Conservation (phyloP, 2,888 invertebrate species). For the Dysmachus trigonus region DNA sequence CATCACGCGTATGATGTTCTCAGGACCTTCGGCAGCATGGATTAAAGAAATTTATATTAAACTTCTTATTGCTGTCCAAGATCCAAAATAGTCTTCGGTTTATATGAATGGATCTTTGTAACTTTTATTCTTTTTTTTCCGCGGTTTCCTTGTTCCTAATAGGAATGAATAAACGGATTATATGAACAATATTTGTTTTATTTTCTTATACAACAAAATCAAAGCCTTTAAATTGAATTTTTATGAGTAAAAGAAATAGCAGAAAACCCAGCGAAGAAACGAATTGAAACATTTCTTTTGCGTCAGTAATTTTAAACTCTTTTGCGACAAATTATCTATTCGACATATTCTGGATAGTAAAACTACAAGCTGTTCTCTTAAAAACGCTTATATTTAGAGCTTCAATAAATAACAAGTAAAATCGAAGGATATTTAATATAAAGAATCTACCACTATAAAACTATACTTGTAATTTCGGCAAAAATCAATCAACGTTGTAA, state of each 20-base stretch:
- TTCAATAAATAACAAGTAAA: background rate
- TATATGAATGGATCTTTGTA: background rate
- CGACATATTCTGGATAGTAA: background rate
- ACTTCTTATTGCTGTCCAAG: constrained; percentile 56
- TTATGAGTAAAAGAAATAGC: background rate
- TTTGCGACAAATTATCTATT: no score
- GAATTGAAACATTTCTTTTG: background rate
- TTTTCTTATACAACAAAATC: background rate
- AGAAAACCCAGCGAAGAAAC: background rate
- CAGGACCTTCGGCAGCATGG: background rate
- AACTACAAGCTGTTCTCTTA: background rate
- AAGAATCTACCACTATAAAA: background rate
- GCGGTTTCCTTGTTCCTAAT: background rate
- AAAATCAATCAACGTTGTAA: background rate
- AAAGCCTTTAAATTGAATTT: no score
- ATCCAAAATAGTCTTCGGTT: background rate
- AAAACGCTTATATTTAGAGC: background rate
- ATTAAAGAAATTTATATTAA: constrained; percentile 63
- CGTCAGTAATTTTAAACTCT: no score
- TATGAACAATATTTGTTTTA: background rate
- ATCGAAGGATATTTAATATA: background rate
- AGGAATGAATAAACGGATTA: background rate
- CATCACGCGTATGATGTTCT: constrained; percentile 3
- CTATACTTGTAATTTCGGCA: background rate
- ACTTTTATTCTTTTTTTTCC: background rate